Conservation (phyloP, 1,140 invertebrate species). For the Pogonomyrmex californicus region DNA sequence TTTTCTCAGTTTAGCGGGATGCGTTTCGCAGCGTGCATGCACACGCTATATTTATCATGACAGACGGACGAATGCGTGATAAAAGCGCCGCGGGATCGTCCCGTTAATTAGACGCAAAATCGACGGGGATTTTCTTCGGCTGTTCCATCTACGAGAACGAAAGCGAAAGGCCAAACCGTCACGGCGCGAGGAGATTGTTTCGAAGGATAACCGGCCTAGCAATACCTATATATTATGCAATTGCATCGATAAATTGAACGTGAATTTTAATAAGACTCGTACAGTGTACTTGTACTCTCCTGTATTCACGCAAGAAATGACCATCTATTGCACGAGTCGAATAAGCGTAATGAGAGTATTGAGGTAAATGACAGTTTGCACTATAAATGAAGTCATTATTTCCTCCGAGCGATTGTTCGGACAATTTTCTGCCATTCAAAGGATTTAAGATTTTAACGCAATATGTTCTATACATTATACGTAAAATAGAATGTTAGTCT, state of each 20-base stretch:
- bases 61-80: constrained; percentile 17
- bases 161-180: constrained; percentile 69
- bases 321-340: constrained; percentile 40
- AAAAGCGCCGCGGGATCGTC: constrained; percentile 28
- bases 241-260: constrained; percentile 64
- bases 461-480: not conserved
- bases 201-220: constrained; percentile 67
- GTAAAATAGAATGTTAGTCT: not conserved
- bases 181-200: constrained; percentile 59
- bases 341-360: constrained; percentile 46
- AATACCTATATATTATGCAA: constrained; percentile 66
- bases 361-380: constrained; percentile 58
- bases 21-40: not conserved
- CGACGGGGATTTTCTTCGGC: constrained; percentile 15
- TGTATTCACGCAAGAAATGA: constrained; percentile 32
- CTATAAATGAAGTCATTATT: constrained; percentile 50
- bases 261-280: constrained; percentile 70
- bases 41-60: constrained; percentile 50
- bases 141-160: constrained; percentile 26
- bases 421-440: not conserved
- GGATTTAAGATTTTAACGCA: not conserved
- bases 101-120: constrained; percentile 58
- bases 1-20: constrained; percentile 29
- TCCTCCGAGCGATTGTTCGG: not conserved
- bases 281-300: constrained; percentile 31